Conservation (phyloP, 2,888 invertebrate genomes). For the Torymus tubicola region DNA sequence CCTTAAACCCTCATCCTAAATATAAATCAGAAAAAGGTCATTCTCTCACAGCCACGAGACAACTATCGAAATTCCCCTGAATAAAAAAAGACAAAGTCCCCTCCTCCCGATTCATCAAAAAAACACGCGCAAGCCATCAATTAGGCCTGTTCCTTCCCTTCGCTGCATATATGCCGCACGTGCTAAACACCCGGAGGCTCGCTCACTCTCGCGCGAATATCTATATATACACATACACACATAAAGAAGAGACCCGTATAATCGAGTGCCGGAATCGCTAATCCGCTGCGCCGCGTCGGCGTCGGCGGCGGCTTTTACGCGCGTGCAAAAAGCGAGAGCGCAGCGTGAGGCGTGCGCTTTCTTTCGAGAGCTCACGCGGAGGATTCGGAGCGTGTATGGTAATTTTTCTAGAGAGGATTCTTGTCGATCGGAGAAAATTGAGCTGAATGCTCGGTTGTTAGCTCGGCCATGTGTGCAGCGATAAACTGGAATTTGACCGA, state of each 20-base stretch:
- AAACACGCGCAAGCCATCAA: constrained; percentile 31
- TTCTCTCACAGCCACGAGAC: too few species aligned
- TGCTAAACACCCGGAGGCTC: constrained; percentile 38
- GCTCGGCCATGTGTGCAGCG: too few species aligned
- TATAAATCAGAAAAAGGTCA: too few species aligned
- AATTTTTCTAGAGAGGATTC: background rate
- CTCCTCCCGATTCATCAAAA: constrained; percentile 34
- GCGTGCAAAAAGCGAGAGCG: constrained; percentile 10
- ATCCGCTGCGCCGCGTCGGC: background rate
- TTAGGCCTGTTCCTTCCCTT: constrained; percentile 28
- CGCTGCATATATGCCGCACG: background rate
- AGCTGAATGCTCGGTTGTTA: too few species aligned
- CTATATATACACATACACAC: background rate
- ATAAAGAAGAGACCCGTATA: background rate
- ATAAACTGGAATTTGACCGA: too few species aligned
- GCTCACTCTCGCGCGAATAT: background rate
- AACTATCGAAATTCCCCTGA: too few species aligned
- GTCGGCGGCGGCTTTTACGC: background rate
- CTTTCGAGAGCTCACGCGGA: too few species aligned
- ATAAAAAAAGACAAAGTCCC: too few species aligned
- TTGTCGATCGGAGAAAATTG: too few species aligned
- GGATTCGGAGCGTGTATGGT: background rate
- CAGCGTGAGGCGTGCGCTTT: constrained; percentile 10
- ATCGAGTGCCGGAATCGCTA: background rate
- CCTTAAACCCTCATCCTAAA: too few species aligned